These are phyloP conservation scores for Diplodus puntazzo DNA, from an alignment of 2,797 vertebrate genomes.

Conservation along the genomic window DNA sequence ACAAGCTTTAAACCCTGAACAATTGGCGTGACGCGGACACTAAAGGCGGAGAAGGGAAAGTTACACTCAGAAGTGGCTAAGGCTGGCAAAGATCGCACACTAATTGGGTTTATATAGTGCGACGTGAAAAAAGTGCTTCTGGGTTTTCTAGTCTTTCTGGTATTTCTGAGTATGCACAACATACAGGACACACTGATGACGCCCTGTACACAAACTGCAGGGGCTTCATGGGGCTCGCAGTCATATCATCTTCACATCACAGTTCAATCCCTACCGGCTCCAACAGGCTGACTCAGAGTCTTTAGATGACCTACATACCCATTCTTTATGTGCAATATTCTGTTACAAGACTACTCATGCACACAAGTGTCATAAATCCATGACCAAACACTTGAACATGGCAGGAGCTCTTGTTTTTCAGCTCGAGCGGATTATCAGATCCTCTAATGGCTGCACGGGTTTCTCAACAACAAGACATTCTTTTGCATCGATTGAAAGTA, in stretches of 20 bases:
- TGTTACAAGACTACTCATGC: neutral
- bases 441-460: neutral
- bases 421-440: neutral
- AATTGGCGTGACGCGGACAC: neutral
- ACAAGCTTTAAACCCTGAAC: neutral
- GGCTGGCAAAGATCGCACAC: neutral
- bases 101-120: neutral
- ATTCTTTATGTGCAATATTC: slow-evolving; percentile 2
- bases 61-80: neutral
- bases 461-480: neutral
- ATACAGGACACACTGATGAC: slow-evolving; percentile 7
- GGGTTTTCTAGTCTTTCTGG: neutral
- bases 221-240: neutral
- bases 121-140: neutral
- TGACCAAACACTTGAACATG: neutral
- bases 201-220: slow-evolving; percentile 4
- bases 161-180: too few species aligned
- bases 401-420: neutral
- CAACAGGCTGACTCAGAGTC: slow-evolving; percentile 17
- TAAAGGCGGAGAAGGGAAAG: neutral
- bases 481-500: neutral
- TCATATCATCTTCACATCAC: neutral
- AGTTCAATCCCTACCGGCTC: neutral
- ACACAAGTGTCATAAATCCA: neutral
- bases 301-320: slow-evolving; percentile 23